phyloP scores from a whole-genome alignment of 1,140 invertebrate genomes.

The Diprion similis region DNA sequence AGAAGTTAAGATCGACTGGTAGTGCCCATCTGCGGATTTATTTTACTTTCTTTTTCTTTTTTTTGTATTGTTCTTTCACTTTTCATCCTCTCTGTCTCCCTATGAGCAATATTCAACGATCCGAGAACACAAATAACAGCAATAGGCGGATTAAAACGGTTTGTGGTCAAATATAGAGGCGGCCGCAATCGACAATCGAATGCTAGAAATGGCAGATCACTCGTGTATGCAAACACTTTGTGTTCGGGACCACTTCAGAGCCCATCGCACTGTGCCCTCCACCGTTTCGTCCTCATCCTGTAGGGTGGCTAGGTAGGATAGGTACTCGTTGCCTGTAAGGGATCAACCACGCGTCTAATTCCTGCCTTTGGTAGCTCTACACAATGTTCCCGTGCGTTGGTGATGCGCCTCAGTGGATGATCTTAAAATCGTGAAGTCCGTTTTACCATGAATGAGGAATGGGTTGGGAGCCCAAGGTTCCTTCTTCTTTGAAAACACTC shows the following conservation, averaged over 20 bases:
- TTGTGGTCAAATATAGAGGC: conserved; percentile 45
- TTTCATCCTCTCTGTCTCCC: conserved; percentile 25
- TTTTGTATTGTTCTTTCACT: conserved; percentile 29
- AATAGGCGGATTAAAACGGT: conserved; percentile 46
- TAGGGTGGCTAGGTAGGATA: background rate
- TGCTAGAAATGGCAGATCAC: conserved; percentile 37
- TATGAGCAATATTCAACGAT: conserved; percentile 33
- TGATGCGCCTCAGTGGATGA: no score
- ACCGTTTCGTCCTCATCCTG: conserved; percentile 31
- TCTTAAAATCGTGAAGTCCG: no score
- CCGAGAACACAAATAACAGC: conserved; percentile 42
- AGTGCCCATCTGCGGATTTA: background rate
- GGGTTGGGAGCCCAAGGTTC: no score
- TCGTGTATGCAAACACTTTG: conserved; percentile 31
- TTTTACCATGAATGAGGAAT: no score
- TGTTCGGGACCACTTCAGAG: conserved; percentile 30
- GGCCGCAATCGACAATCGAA: conserved; percentile 30
- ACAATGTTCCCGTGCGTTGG: no score
- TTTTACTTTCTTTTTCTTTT: conserved; percentile 18
- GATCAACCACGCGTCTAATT: conserved; percentile 1
- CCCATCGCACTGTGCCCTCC: conserved; percentile 28
- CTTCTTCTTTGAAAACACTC: no score
- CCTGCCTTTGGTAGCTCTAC: background rate
- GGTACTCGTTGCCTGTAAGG: background rate
- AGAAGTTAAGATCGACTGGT: background rate